Conservation (phyloP, 2,888 invertebrate species). For the Xestia ashworthii region DNA sequence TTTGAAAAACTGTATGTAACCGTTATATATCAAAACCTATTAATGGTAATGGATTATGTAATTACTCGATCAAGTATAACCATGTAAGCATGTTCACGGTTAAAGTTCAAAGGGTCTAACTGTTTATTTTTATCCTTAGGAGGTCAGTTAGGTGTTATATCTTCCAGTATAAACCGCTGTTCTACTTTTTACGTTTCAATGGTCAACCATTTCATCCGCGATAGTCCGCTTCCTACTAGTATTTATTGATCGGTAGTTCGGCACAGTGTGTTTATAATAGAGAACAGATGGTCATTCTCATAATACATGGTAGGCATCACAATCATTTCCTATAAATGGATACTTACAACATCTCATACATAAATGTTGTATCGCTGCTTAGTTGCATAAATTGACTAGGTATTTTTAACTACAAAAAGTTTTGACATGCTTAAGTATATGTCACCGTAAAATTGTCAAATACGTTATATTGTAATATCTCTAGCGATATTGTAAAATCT, state of each 20-base stretch:
- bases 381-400: slow-evolving; percentile 13
- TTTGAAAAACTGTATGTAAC: slow-evolving; percentile 12
- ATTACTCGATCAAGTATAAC: slow-evolving; percentile 10
- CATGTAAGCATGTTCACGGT: slow-evolving; percentile 36
- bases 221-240: slow-evolving; percentile 47
- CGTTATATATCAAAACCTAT: neutral
- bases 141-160: slow-evolving; percentile 38
- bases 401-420: neutral
- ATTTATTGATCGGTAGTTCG: slow-evolving; percentile 41
- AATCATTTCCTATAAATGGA: slow-evolving; percentile 28
- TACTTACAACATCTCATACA: slow-evolving; percentile 32
- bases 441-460: too few relatives aligned
- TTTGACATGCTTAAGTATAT: slow-evolving; percentile 6
- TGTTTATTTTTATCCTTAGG: slow-evolving; percentile 48
- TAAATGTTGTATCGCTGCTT: neutral
- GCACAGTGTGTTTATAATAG: slow-evolving; percentile 34
- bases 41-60: slow-evolving; percentile 18
- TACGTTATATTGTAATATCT: too few relatives aligned
- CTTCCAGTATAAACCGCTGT: slow-evolving; percentile 38
- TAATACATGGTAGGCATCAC: slow-evolving; percentile 19
- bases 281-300: slow-evolving; percentile 46
- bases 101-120: slow-evolving; percentile 45
- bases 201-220: slow-evolving; percentile 55
- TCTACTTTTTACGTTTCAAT: slow-evolving; percentile 62
- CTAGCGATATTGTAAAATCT: too few relatives aligned